These are phyloP conservation scores for Uloborus diversus DNA, from an alignment of 1,140 invertebrate genomes.

Conservation along the genomic window DNA sequence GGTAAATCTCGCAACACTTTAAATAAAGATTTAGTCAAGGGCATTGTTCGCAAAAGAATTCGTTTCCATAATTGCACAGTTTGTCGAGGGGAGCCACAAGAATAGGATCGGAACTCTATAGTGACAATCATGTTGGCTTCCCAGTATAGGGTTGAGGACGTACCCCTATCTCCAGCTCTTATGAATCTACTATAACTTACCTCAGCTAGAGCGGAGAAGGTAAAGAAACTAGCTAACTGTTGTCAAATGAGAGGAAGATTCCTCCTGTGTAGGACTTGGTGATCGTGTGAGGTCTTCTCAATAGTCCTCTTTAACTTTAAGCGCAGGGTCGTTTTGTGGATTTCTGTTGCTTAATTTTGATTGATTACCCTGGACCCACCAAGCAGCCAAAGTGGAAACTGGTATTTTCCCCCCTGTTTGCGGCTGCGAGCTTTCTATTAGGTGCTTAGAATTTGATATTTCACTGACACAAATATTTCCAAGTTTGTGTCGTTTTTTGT, in stretches of 20 bases:
- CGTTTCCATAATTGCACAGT: conserved; percentile 42
- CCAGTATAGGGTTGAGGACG: not conserved
- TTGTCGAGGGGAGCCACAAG: conserved; percentile 14
- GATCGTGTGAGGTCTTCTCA: conserved; percentile 30
- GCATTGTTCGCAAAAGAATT: conserved; percentile 3
- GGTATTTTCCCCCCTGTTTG: not conserved
- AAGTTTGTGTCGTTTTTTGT: no score
- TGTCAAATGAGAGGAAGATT: not conserved
- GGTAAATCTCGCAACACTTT: conserved; percentile 1
- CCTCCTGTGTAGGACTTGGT: not conserved
- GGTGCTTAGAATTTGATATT: no score
- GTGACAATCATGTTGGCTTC: not conserved
- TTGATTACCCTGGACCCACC: conserved; percentile 26
- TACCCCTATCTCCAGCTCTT: not conserved
- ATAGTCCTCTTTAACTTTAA: not conserved
- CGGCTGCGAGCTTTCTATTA: no score
- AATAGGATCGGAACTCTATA: not conserved
- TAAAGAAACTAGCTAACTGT: not conserved
- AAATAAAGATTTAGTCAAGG: conserved; percentile 8
- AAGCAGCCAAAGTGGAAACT: not conserved
- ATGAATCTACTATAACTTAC: not conserved
- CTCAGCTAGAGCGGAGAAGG: not conserved
- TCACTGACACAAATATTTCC: no score
- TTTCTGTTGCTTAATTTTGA: conserved; percentile 32
- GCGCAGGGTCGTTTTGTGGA: conserved; percentile 20